These are phyloP conservation scores for Crocodylus rhombifer DNA, from an alignment of 2,797 vertebrate genomes.

Conservation along the genomic window DNA sequence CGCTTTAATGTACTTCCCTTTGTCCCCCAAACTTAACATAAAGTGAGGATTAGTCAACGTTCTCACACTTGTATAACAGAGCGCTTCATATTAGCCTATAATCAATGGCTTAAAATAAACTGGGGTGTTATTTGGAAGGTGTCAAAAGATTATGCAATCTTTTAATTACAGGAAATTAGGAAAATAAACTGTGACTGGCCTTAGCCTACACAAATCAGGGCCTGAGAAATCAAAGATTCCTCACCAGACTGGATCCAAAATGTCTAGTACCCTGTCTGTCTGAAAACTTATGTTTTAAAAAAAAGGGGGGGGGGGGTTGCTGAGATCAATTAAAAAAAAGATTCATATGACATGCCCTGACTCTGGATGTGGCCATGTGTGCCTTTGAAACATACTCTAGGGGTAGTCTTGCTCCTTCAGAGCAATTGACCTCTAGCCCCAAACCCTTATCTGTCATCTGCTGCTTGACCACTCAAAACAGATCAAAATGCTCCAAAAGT, in stretches of 20 bases:
- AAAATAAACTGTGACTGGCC: neutral
- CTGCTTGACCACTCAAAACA: too few relatives aligned
- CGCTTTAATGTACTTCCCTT: neutral
- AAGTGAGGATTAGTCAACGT: accelerated
- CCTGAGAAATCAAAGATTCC: neutral
- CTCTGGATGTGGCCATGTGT: too few relatives aligned
- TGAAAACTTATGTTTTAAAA: neutral
- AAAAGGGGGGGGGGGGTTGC: too few relatives aligned
- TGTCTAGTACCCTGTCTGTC: neutral
- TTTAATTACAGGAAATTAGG: neutral
- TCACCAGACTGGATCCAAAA: neutral
- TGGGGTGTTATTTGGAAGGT: accelerated
- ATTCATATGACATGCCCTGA: too few relatives aligned
- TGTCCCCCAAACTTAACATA: accelerated
- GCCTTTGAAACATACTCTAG: too few relatives aligned
- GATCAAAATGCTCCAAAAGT: too few relatives aligned
- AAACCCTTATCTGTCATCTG: too few relatives aligned
- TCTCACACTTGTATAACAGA: neutral
- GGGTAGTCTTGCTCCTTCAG: too few relatives aligned
- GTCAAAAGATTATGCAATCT: neutral
- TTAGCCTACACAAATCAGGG: neutral
- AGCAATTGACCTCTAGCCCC: too few relatives aligned
- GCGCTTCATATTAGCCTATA: neutral
- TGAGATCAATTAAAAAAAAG: too few relatives aligned
- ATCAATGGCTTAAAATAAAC: accelerated